Conservation (phyloP, 2,113 vertebrate species). For the Osmerus eperlanus region DNA sequence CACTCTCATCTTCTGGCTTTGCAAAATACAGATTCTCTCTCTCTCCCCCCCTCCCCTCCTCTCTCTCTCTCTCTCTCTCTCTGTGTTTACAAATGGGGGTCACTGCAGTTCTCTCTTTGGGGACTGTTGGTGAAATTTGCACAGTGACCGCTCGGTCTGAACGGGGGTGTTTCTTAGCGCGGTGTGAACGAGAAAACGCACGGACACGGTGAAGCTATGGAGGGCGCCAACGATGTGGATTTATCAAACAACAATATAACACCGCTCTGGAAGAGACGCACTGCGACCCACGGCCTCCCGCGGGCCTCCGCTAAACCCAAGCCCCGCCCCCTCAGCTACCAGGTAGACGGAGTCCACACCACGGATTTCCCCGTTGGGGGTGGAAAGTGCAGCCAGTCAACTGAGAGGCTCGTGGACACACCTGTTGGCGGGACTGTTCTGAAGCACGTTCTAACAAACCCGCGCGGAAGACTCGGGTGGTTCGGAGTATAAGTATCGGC, state of each 20-base stretch:
- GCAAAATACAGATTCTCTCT: not conserved
- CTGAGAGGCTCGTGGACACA: slow-evolving; percentile 58
- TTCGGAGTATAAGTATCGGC: slow-evolving; percentile 74
- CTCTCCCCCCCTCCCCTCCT: not conserved
- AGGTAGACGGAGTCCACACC: slow-evolving; percentile 74
- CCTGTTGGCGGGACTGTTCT: slow-evolving; percentile 49
- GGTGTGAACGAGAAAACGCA: slow-evolving; percentile 14
- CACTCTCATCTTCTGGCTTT: no score
- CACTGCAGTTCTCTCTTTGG: slow-evolving; percentile 15
- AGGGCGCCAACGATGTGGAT: slow-evolving; percentile 79
- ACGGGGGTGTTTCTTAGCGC: slow-evolving; percentile 15
- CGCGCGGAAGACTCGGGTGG: slow-evolving; percentile 61
- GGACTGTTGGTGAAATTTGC: slow-evolving; percentile 17
- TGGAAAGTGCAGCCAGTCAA: slow-evolving; percentile 61
- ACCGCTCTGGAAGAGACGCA: slow-evolving; percentile 77
- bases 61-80: not conserved
- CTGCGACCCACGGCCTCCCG: slow-evolving; percentile 45
- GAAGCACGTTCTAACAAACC: slow-evolving; percentile 73
- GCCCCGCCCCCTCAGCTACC: slow-evolving; percentile 79
- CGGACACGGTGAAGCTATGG: slow-evolving; percentile 65
- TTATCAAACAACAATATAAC: slow-evolving; percentile 70
- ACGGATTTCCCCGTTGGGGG: slow-evolving; percentile 83
- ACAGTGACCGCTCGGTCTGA: slow-evolving; percentile 12
- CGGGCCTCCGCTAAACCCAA: slow-evolving; percentile 54
- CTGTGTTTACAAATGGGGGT: slow-evolving; percentile 39